Percentiles rank a stretch among this genome's conserved stretches.
phyloP scores from a whole-genome alignment of 92 coral and sea anemone genomes.

The Epizoanthus scotinus region DNA sequence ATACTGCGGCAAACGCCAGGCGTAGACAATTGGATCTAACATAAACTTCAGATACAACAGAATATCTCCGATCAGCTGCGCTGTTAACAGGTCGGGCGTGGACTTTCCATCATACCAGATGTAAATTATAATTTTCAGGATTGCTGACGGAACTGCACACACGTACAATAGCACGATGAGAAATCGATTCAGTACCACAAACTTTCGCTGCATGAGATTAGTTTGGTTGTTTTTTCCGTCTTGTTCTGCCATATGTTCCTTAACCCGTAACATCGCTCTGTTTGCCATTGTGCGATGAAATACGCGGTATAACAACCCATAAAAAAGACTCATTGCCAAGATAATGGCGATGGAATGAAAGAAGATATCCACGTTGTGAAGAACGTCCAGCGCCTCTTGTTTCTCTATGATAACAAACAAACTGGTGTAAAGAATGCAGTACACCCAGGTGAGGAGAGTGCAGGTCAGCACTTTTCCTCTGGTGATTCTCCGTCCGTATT shows the following conservation, averaged over 20 bases:
- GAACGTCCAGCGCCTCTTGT: not conserved
- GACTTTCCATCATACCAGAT: not conserved
- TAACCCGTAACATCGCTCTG: constrained; percentile 13
- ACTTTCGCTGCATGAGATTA: constrained; percentile 23
- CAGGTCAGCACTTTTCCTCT: constrained; percentile 17
- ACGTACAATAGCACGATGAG: constrained; percentile 36
- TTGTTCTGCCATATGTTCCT: not conserved
- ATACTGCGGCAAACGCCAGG: constrained; percentile 17
- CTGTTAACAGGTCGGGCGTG: not conserved
- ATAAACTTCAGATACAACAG: not conserved
- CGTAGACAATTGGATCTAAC: constrained; percentile 5
- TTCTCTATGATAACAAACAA: not conserved
- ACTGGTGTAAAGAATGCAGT: constrained; percentile 4
- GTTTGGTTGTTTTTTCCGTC: not conserved
- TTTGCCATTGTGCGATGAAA: constrained; percentile 41
- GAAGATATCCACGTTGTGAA: constrained; percentile 5
- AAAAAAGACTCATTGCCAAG: constrained; percentile 6
- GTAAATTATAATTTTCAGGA: not conserved
- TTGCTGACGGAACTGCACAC: not conserved
- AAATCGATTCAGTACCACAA: constrained; percentile 37
- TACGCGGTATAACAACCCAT: constrained; percentile 18
- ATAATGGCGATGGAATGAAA: constrained; percentile 21
- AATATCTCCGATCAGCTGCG: constrained; percentile 8
- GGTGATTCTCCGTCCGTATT: constrained; percentile 41
- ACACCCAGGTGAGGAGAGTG: constrained; percentile 15